Evolutionary conservation across 2,113 vertebrate genomes (phyloP).

Genomic region (Muntiacus reevesi): DNA sequence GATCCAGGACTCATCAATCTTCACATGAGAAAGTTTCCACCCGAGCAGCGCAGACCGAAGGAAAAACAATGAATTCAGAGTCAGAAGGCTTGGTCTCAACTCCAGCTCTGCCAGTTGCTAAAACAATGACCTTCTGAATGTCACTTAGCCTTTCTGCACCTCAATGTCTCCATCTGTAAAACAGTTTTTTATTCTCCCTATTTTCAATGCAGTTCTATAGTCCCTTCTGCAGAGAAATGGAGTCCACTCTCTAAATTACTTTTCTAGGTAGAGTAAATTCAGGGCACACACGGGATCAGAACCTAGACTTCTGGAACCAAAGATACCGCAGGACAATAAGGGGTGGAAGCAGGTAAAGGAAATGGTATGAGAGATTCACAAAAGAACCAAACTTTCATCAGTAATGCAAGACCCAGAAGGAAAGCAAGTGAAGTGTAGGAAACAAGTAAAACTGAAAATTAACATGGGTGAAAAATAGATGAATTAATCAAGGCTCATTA

Average conservation of each 20-base stretch:
- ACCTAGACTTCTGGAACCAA: not conserved
- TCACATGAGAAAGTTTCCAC: not conserved
- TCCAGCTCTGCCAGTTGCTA: not conserved
- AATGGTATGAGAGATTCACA: not conserved
- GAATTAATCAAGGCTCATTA: not conserved
- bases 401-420: not conserved
- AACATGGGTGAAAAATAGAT: not conserved
- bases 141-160: not conserved
- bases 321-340: not conserved
- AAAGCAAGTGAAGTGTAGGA: not conserved
- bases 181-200: not conserved
- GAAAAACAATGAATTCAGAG: not conserved
- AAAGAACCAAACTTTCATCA: not conserved
- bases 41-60: accelerated
- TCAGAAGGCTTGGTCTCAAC: not conserved
- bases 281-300: not conserved
- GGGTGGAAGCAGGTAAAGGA: not conserved
- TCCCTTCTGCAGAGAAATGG: not conserved
- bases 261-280: not conserved
- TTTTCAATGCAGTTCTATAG: not conserved
- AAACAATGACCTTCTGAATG: not conserved
- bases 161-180: not conserved
- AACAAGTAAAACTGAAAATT: not conserved
- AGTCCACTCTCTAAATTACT: not conserved
- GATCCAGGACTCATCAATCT: not conserved